These are phyloP conservation scores for Hedychridium roseum DNA, from an alignment of 2,888 invertebrate genomes.

Conservation along the genomic window DNA sequence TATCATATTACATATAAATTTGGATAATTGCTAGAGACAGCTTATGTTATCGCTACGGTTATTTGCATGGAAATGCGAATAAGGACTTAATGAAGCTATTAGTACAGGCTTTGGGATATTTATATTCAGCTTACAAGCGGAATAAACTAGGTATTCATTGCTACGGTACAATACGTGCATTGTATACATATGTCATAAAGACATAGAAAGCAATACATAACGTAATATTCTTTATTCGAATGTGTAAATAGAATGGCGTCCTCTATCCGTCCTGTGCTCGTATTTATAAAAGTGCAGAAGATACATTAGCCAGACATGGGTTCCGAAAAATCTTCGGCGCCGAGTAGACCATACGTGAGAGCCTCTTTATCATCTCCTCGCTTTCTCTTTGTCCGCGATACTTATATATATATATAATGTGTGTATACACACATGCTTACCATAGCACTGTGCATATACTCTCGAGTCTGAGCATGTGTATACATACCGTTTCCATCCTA, in stretches of 20 bases:
- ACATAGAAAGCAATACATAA: constrained; percentile 34
- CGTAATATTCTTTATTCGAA: constrained; percentile 28
- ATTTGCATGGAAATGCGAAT: constrained; percentile 20
- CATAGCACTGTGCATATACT: constrained; percentile 16
- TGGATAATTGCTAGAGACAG: constrained; percentile 17
- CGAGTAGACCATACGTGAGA: constrained; percentile 16
- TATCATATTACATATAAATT: constrained; percentile 13
- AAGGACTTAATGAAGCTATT: constrained; percentile 27
- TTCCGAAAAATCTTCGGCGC: constrained; percentile 21
- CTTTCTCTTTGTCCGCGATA: constrained; percentile 25
- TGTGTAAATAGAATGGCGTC: constrained; percentile 33
- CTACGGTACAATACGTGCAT: constrained; percentile 26
- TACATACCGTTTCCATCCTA: constrained; percentile 24
- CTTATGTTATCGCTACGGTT: constrained; percentile 22
- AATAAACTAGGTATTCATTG: constrained; percentile 31
- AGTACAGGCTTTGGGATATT: constrained; percentile 12
- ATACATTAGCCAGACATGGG: constrained; percentile 28
- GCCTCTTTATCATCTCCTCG: no score
- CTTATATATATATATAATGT: constrained; percentile 23
- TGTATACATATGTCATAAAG: constrained; percentile 18
- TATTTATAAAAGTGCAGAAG: constrained; percentile 40
- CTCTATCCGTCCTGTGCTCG: constrained; percentile 33
- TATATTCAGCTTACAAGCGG: constrained; percentile 23
- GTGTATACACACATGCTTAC: constrained; percentile 15
- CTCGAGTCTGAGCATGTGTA: constrained; percentile 26